phyloP scores from a whole-genome alignment of 2,888 invertebrate genomes.

The Andrena flavipes region DNA sequence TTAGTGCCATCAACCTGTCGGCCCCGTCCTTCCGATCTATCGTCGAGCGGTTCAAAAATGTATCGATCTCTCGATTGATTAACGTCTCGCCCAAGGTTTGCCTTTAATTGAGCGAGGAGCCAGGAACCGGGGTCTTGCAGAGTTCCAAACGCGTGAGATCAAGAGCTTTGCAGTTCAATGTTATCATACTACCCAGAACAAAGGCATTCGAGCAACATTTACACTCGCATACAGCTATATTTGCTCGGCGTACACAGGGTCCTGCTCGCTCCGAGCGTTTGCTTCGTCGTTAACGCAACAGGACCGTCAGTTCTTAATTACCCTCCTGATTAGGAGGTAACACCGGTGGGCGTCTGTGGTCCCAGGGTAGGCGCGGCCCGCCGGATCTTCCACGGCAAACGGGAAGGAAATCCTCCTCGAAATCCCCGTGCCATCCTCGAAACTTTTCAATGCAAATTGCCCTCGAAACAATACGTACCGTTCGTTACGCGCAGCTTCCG shows the following conservation, averaged over 20 bases:
- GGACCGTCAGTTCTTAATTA: too few relatives aligned
- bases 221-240: too few relatives aligned
- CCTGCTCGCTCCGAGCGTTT: too few relatives aligned
- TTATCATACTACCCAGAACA: too few relatives aligned
- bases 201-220: too few relatives aligned
- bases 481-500: conserved; percentile 16
- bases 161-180: too few relatives aligned
- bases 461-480: conserved; percentile 39
- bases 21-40: neutral
- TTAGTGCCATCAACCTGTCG: conserved; percentile 6
- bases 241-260: too few relatives aligned
- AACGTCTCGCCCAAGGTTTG: neutral
- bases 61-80: neutral
- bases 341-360: too few relatives aligned
- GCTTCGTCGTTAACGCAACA: too few relatives aligned
- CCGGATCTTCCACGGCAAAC: neutral
- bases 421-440: neutral
- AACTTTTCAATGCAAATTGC: conserved; percentile 43
- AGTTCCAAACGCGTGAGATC: too few relatives aligned
- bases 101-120: neutral
- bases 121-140: neutral
- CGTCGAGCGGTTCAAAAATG: conserved; percentile 4
- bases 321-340: too few relatives aligned
- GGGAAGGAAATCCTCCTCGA: conserved; percentile 3
- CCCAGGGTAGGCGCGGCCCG: neutral